Evolutionary conservation across 2,797 vertebrate genomes (phyloP).

Genomic region (Manis javanica): DNA sequence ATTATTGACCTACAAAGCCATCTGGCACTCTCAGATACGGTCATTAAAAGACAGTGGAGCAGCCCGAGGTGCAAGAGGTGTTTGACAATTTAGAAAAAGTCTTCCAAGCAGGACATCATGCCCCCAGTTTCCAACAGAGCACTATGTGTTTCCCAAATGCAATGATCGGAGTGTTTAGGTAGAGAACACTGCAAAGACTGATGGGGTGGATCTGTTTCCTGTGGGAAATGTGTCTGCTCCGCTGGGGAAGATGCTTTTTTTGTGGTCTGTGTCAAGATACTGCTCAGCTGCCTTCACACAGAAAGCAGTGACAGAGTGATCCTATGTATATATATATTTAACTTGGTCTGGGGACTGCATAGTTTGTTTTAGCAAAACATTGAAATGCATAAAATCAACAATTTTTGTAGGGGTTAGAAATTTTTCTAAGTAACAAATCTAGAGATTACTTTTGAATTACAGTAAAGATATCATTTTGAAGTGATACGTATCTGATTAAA

Average conservation of each 20-base stretch:
- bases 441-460: conserved; percentile 42
- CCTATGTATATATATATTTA: background rate
- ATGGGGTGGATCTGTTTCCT: background rate
- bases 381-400: conserved; percentile 7
- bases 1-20: background rate
- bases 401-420: conserved; percentile 26
- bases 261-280: background rate
- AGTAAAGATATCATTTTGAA: conserved; percentile 46
- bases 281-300: background rate
- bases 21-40: background rate
- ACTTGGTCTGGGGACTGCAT: background rate
- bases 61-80: background rate
- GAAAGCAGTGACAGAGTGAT: background rate
- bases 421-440: conserved; percentile 51
- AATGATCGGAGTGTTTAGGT: background rate
- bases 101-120: background rate
- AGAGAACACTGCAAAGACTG: background rate
- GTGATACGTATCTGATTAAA: conserved; percentile 8
- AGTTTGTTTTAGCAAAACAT: conserved; percentile 55
- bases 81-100: background rate
- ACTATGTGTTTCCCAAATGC: background rate
- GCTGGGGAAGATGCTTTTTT: background rate
- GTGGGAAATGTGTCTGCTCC: background rate
- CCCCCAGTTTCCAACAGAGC: background rate
- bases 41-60: background rate